Base-by-base conservation (phyloP, 1,140 invertebrate species). In the Sarcophaga peregrina region DNA sequence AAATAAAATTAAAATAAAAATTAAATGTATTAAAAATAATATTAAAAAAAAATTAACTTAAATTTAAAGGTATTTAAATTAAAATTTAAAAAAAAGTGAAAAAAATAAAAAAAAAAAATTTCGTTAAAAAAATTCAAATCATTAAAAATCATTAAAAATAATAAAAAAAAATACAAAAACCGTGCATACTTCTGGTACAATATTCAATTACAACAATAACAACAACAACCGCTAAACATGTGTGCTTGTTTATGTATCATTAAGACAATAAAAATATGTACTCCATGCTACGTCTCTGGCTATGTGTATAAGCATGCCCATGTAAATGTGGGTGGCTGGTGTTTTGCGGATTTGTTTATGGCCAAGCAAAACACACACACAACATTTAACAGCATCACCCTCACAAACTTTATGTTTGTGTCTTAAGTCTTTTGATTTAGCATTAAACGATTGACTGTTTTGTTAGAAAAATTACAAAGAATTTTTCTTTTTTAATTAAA, bases 371-470 rank as follows among this genome's bases (percentile, higher is more conserved):
- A 45, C 75, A 78, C 47, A 46, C 75, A 50, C 75, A 50, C 75
- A 78, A 78, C 75, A 78, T 47, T 37, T 37, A n/a, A 37, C 25
- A 1, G 25, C 25, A 37, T 2, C 25, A 37, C 25, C 25, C 4
- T n/a, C n/a, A n/a, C 25, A 37, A 37, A 37, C 4, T 4, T 37
- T n/a, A n/a, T 1, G 75, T 48, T 78, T 20, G 75, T 50, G 47
- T 50, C 75, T 78, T 78, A 50, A 78, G 47, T 78, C 75, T 78
- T 78, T 78, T 52, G 75, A 20, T 78, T 52, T 52, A 54, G 5
- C 15, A 54, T 2, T 54, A 11, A n/a, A 11, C 52, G 9, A 54
- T 37, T 37, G 25, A 37, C 25, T 37, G 25, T 37, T n/a, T 62
- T 62, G n/a, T n/a, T n/a, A n/a, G n/a, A n/a, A n/a, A n/a, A n/a